Base-by-base conservation (phyloP, 1,140 invertebrate genomes). In the Chionoecetes opilio region DNA sequence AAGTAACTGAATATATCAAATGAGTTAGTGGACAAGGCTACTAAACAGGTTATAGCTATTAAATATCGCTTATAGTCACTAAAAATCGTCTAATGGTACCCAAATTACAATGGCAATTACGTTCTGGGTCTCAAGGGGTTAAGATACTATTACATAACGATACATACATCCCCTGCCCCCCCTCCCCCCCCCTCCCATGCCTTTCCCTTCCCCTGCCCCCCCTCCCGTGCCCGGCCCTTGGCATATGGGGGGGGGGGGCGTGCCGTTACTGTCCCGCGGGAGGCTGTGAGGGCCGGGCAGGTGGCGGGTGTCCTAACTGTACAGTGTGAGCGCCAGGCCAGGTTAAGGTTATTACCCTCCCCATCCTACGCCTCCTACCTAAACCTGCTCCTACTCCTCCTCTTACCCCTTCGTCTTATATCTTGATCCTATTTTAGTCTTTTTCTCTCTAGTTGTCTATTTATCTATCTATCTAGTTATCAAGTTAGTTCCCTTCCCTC, bases 281-380 rank as follows among this genome's bases (percentile, higher is more conserved):
- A 75, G 63, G 63, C 26, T 75, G 5, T n/a, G 63, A 26, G 63
- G 63, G 5, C 26, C 21, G 63, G 63, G 63, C 63, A 75, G 63
- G 63, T 75, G 63, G 63, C 63, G 8, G 63, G 63, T 75, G 63
- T 75, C 63, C 63, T 75, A 75, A 75, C 63, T 75, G 63, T 75
- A 75, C n/a, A n/a, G n/a, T n/a, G n/a, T n/a, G n/a, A n/a, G n/a
- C n/a, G n/a, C n/a, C n/a, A n/a, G n/a, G n/a, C n/a, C 63, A 5
- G 63, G 63, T 26, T n/a, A 75, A n/a, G 63, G 63, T 75, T 75
- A 75, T 75, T 75, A 17, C 63, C 63, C 63, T 75, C 63, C 63
- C n/a, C 11, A 5, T n/a, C 63, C n/a, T n/a, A 5, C 63, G 26
- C 21, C 14, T 46, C 41, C 41, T 8, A 14, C 41, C 14, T 46